phyloP scores from a whole-genome alignment of 1,140 invertebrate genomes.

The Venturia canescens region DNA sequence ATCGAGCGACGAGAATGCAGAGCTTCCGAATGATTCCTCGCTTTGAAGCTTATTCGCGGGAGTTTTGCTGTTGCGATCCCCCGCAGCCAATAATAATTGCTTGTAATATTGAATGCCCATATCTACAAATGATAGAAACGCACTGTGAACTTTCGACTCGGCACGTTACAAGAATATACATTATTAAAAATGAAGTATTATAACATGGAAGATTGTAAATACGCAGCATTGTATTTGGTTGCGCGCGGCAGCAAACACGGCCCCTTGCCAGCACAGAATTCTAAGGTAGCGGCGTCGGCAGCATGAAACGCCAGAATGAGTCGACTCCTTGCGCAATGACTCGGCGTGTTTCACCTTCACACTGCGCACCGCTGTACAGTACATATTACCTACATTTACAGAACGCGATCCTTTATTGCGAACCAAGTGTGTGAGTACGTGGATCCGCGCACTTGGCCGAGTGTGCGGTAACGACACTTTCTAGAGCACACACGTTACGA shows the following conservation, averaged over 20 bases:
- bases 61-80: background rate
- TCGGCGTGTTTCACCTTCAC: constrained; percentile 70
- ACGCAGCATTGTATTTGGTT: constrained; percentile 36
- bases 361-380: constrained; percentile 58
- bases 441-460: constrained; percentile 75
- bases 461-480: constrained; percentile 69
- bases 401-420: constrained; percentile 51
- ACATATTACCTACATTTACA: constrained; percentile 41
- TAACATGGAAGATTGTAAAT: constrained; percentile 18
- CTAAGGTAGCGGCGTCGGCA: constrained; percentile 64
- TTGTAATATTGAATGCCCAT: too few relatives aligned
- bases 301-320: constrained; percentile 71
- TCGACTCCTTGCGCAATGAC: constrained; percentile 76
- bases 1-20: background rate
- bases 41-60: background rate
- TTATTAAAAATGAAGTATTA: constrained; percentile 9
- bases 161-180: background rate
- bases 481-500: constrained; percentile 65
- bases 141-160: background rate
- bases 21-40: too few relatives aligned
- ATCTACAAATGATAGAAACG: background rate
- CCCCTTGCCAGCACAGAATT: background rate
- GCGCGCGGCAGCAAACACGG: constrained; percentile 26
- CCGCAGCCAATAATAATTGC: too few relatives aligned
- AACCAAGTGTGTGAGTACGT: constrained; percentile 27